These are phyloP conservation scores for Ammodytes marinus DNA, from an alignment of 2,113 vertebrate species.

Conservation along the genomic window DNA sequence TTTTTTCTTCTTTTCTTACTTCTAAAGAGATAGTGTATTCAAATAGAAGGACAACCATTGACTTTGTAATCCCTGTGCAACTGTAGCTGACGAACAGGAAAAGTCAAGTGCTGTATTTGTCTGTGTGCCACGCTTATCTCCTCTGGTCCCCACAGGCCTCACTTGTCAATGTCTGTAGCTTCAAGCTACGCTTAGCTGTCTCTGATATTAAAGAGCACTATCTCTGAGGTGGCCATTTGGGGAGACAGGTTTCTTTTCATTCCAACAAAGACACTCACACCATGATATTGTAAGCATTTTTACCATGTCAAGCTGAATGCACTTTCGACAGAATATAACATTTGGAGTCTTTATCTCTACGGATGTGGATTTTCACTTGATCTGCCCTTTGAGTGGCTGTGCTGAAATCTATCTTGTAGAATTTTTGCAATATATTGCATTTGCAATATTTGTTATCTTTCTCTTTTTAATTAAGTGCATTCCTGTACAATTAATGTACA, in stretches of 20 bases:
- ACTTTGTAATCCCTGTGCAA: conserved; percentile 89
- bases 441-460: neutral
- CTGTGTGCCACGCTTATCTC: conserved; percentile 83
- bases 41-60: conserved; percentile 88
- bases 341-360: conserved; percentile 37
- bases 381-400: conserved; percentile 9
- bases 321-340: conserved; percentile 32
- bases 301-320: conserved; percentile 40
- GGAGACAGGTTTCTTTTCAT: conserved; percentile 81
- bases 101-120: conserved; percentile 91
- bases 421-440: neutral
- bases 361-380: conserved; percentile 32
- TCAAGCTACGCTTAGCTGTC: conserved; percentile 83
- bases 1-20: conserved; percentile 56
- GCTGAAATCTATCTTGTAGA: neutral
- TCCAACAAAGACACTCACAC: conserved; percentile 81
- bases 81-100: conserved; percentile 82
- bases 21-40: conserved; percentile 88
- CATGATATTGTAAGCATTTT: conserved; percentile 58
- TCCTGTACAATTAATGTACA: neutral
- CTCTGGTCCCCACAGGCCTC: conserved; percentile 86
- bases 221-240: conserved; percentile 83
- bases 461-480: neutral
- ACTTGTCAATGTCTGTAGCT: conserved; percentile 90
- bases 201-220: conserved; percentile 88